A percentile compares a stretch with the other conserved stretches of the same genome.
Conservation (phyloP, 2,797 vertebrate genomes). For the Melopsittacus undulatus region DNA sequence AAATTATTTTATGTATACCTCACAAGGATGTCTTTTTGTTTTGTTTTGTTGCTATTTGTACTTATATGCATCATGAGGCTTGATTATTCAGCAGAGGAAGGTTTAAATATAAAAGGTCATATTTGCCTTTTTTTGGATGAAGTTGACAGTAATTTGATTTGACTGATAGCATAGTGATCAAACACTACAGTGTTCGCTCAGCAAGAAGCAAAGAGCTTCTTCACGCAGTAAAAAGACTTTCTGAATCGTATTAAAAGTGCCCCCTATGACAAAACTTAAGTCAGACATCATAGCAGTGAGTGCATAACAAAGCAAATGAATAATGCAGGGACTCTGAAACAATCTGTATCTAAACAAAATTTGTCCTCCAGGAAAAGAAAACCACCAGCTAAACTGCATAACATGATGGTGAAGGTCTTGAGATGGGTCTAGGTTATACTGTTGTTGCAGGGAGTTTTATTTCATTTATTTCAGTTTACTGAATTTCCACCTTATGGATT, state of each 20-base stretch:
- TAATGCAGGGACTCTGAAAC: background rate
- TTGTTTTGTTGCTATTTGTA: background rate
- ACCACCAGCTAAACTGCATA: background rate
- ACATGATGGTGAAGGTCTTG: background rate
- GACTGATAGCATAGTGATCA: background rate
- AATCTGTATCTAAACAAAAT: background rate
- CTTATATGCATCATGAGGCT: background rate
- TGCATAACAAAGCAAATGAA: background rate
- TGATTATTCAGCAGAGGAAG: background rate
- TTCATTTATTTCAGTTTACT: constrained; percentile 11
- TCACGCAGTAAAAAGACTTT: background rate
- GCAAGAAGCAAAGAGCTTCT: background rate
- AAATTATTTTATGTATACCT: background rate
- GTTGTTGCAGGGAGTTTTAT: background rate
- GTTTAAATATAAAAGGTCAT: background rate
- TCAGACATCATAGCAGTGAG: background rate
- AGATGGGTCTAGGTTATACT: background rate
- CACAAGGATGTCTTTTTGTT: background rate
- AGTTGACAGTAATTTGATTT: background rate
- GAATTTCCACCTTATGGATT: background rate
- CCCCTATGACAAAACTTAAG: background rate
- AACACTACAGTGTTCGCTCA: background rate
- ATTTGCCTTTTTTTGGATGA: background rate
- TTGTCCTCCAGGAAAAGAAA: background rate
- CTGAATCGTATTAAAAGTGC: background rate